Percentiles rank a stretch among this genome's conserved stretches.
Evolutionary conservation across 2,888 invertebrate genomes (phyloP).

Genomic region (Dysmachus trigonus): DNA sequence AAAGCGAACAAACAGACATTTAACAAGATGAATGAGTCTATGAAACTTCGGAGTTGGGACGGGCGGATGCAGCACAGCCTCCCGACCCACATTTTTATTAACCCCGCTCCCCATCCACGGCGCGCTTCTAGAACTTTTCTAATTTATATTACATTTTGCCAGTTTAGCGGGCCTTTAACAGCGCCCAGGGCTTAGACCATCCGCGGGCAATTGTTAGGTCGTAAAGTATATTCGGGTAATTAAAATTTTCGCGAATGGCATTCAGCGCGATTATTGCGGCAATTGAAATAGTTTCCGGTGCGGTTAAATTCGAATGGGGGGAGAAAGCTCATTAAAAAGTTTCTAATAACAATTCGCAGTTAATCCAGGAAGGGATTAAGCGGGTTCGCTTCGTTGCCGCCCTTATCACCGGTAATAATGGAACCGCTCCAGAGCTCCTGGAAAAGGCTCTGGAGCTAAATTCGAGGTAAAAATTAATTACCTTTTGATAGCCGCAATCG

Average conservation of each 20-base stretch:
- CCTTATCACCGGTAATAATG: background rate
- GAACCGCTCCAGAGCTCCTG: background rate
- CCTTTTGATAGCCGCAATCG: background rate
- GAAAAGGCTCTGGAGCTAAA: background rate
- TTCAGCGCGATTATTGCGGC: background rate
- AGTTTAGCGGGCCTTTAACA: background rate
- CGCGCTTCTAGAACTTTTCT: background rate
- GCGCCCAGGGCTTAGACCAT: background rate
- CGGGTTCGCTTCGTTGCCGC: background rate
- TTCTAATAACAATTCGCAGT: constrained; percentile 28
- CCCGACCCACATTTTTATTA: background rate
- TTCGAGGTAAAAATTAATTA: constrained; percentile 32
- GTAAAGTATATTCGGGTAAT: background rate
- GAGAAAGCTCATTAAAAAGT: constrained; percentile 20
- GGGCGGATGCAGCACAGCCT: background rate
- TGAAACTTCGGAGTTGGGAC: constrained; percentile 23
- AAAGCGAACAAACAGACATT: constrained; percentile 25
- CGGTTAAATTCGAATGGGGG: constrained; percentile 6
- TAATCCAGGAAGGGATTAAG: background rate
- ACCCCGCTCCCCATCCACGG: background rate
- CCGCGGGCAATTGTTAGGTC: background rate
- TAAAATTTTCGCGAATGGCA: constrained; percentile 7
- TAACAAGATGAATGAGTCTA: constrained; percentile 39
- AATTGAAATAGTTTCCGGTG: constrained; percentile 13
- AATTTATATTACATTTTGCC: background rate